Base-by-base conservation (phyloP, 2,888 invertebrate genomes). In the Bembecia ichneumoniformis region DNA sequence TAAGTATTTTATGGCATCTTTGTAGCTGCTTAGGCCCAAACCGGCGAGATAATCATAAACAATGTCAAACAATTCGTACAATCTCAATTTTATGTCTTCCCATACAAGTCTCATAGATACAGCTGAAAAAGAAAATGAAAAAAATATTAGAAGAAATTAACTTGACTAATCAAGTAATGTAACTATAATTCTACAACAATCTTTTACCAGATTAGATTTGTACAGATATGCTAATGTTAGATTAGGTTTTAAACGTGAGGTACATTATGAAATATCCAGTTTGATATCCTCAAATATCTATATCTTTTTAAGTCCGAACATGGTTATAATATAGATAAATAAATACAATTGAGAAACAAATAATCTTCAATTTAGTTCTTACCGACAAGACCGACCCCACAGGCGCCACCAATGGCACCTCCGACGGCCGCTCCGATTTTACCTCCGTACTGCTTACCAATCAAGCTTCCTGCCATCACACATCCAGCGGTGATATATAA, bases 31-130 rank as follows among this genome's bases (percentile, higher is more conserved):
- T 13, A 87, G 48, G 0, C 82, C 83, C 53, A 87, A 54, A 0
- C 82, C 82, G 0, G 77, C 74, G 3, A 86, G 59, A 54, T 78
- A 84, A 54, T 87, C 84, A 49, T 83, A 87, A 0, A 83, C 84
- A 2, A 86, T 65, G 15, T 84, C 82, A 48, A 77, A 74, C 4
- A 87, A 46, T 4, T 82, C 83, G 0, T 65, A 58, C 0, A 86
- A 59, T 48, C 77, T 74, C 0, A 56, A 59, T 47, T 68, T 81
- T 36, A 86, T 63, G 0, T 83, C 80, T 1, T 69, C 51, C 86
- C 86, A 86, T 35, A 82, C 58, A 1, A 82, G 78, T 43, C 84
- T 61, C 82, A 86, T 79, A 1, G 84, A 74, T 13, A 83, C 71
- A 46, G 66, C 86, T 86, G 67, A 1, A 68, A 70, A 28, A 28